phyloP scores from a whole-genome alignment of 2,797 vertebrate species.

The Leptodactylus fallax region DNA sequence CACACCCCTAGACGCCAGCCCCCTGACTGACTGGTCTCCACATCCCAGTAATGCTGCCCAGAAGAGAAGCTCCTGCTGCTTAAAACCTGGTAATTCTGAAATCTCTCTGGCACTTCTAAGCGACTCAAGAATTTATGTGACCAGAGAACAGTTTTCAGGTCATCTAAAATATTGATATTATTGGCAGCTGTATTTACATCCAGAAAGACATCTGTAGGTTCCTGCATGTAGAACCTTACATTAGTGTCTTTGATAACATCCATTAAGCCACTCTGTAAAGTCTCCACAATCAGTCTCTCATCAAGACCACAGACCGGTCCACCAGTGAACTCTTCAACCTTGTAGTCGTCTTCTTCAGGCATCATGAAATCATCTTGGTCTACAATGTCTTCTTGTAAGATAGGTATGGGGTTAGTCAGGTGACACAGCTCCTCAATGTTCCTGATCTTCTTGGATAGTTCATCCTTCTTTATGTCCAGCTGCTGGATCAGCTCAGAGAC shows the following conservation, averaged over 20 bases:
- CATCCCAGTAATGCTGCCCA: slow-evolving; percentile 7
- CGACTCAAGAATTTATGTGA: background rate
- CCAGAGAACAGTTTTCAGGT: background rate
- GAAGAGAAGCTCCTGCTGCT: background rate
- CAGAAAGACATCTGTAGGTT: background rate
- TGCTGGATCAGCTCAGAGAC: background rate
- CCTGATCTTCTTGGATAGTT: background rate
- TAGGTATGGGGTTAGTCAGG: background rate
- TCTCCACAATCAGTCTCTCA: background rate
- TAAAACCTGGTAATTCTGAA: background rate
- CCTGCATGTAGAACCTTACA: background rate
- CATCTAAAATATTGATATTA: background rate
- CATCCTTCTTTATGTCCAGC: background rate
- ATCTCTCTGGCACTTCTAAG: background rate
- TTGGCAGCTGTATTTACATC: background rate
- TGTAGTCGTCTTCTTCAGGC: background rate
- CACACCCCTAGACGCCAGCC: background rate
- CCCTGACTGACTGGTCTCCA: background rate
- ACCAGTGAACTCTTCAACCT: background rate
- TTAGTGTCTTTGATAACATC: background rate
- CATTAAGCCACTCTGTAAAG: background rate
- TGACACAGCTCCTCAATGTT: background rate
- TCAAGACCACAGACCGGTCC: background rate
- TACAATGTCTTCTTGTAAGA: background rate
- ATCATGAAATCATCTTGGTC: background rate